A percentile compares a stretch with the other conserved stretches of the same genome.
Evolutionary conservation across 1,140 invertebrate species (phyloP).

Genomic region (Aphis craccivora): DNA sequence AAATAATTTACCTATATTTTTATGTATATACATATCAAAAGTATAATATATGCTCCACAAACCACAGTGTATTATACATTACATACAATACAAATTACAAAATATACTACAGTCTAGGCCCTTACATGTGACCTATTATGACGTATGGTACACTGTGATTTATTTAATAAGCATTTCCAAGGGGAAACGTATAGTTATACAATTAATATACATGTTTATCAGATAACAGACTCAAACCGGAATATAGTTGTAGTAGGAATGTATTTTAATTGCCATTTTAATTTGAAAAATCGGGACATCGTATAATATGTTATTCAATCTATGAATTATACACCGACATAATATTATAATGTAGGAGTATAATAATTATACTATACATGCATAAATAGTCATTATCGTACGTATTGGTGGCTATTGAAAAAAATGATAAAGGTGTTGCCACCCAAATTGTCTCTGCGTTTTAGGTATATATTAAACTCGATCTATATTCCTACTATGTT

Average conservation of each 20-base stretch:
- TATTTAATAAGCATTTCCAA: slow-evolving; percentile 28
- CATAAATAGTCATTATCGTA: neutral
- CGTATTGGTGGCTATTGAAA: neutral
- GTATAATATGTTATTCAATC: neutral
- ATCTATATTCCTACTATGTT: neutral
- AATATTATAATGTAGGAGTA: neutral
- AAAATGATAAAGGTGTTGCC: neutral
- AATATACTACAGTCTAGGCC: neutral
- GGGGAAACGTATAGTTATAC: neutral
- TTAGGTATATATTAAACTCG: neutral
- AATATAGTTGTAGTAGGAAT: neutral
- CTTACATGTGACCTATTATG: neutral
- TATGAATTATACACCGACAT: neutral
- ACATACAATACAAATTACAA: neutral
- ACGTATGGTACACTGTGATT: neutral
- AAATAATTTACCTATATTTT: neutral
- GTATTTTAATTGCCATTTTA: neutral
- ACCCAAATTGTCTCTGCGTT: neutral
- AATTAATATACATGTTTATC: slow-evolving; percentile 16
- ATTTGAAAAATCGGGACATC: neutral
- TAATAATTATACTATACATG: neutral
- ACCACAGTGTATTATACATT: neutral
- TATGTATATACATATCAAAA: neutral
- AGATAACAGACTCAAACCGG: neutral
- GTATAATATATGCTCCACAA: neutral